These are phyloP conservation scores for Propsilocerus akamusi DNA, from an alignment of 1,140 invertebrate species.

Conservation along the genomic window DNA sequence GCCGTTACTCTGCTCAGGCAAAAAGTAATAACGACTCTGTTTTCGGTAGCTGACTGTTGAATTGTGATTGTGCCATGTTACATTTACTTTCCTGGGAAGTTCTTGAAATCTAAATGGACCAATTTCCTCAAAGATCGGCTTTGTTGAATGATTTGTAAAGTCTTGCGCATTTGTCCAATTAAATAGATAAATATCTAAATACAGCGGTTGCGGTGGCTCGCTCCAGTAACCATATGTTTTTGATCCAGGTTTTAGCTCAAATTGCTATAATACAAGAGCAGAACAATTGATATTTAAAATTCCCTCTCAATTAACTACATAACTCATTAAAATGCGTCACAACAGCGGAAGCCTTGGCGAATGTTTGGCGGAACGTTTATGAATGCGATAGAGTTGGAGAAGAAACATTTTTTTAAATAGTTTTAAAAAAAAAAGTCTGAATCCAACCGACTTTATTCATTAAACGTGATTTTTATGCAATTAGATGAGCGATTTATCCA, in stretches of 20 bases:
- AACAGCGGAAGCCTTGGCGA: background rate
- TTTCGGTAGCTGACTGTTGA: slow-evolving; percentile 63
- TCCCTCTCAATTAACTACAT: background rate
- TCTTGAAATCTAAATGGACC: slow-evolving; percentile 58
- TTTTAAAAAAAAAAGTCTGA: no score
- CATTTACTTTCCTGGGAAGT: slow-evolving; percentile 45
- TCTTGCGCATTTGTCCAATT: slow-evolving; percentile 64
- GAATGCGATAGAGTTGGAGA: background rate
- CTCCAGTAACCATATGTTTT: slow-evolving; percentile 46
- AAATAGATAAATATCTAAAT: slow-evolving; percentile 55
- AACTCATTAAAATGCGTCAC: background rate
- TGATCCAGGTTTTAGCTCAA: slow-evolving; percentile 36
- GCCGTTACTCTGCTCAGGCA: slow-evolving; percentile 49
- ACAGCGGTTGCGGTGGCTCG: slow-evolving; percentile 52
- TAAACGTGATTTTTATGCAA: no score
- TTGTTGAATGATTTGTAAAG: slow-evolving; percentile 28
- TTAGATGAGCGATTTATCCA: no score
- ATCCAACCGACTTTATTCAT: no score
- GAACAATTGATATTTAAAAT: background rate
- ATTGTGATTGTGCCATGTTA: slow-evolving; percentile 50
- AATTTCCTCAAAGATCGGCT: slow-evolving; percentile 42
- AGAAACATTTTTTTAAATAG: background rate
- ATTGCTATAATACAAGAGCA: slow-evolving; percentile 30
- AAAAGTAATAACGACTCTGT: slow-evolving; percentile 56
- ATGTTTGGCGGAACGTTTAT: background rate